Base-by-base conservation (phyloP, 2,113 vertebrate genomes). In the Oncorhynchus keta region DNA sequence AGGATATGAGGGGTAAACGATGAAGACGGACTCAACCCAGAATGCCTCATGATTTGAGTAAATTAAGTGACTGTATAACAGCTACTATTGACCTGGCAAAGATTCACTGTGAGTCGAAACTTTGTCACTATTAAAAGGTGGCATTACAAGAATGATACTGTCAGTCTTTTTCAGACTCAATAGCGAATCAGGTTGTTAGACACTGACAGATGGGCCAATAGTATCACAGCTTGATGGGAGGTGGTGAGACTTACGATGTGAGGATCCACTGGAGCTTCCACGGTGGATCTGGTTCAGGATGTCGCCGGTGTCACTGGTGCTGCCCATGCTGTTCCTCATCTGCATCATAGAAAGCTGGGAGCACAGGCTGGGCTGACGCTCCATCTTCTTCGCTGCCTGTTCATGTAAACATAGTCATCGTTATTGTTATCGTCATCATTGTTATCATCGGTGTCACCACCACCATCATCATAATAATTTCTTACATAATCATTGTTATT, bases 251-350 rank as follows among this genome's bases (percentile, higher is more conserved):
- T 98, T 93, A 99, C 97, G 93, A 59, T 96, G 87, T 2, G 96
- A 97, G 2, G 97, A 96, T 0, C 92, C 87, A 7, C 95, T 92
- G 26, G 97, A 95, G 55, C 96, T 94, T 55, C 96, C 95, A 0
- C 95, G 93, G 7, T 98, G 95, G 79, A 99, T 98, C 89, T 97
- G 94, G 82, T 97, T 96, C 8, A 99, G 87, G n/a, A 97, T 96
- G 0, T 99, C 97, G 20, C 99, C 98, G 0, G 95, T 95, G 80
- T 99, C 98, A 1, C 96, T 97, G 81, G 95, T 95, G 77, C 98
- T 99, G 35, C 95, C 95, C 91, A 99, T 96, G 51, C 96, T 99
- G 92, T 98, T 99, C 79, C 98, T 96, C 96, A 99, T 97, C 88
- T 99, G 97, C 92, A 95, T 96, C 95, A 99, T 96, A 11, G 98